phyloP scores from a whole-genome alignment of 2,113 vertebrate genomes.

The Propithecus coquereli region DNA sequence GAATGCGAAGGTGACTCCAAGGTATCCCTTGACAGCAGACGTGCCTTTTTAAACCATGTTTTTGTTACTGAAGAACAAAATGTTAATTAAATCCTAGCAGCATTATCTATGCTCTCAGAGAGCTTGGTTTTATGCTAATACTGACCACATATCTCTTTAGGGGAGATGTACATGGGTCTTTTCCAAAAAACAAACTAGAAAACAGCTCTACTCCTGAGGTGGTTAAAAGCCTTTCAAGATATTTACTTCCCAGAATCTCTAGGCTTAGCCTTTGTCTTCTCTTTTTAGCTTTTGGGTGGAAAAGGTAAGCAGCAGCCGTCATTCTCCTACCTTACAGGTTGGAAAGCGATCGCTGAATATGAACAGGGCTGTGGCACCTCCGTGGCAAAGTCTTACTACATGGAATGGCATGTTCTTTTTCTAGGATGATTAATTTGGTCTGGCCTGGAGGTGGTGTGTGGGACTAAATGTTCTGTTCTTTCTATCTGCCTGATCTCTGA shows the following conservation, averaged over 20 bases:
- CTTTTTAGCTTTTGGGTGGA: not conserved
- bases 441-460: not conserved
- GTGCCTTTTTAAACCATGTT: not conserved
- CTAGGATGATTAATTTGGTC: not conserved
- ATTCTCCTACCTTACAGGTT: accelerated
- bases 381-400: accelerated
- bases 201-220: not conserved
- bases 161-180: not conserved
- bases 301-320: accelerated
- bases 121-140: not conserved
- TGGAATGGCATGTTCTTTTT: not conserved
- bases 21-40: too few relatives aligned
- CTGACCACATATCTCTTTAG: not conserved
- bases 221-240: not conserved
- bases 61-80: not conserved
- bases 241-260: not conserved
- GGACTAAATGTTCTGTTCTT: not conserved
- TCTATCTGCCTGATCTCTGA: not conserved
- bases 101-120: accelerated
- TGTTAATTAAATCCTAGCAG: not conserved
- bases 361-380: not conserved
- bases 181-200: not conserved
- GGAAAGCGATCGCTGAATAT: not conserved
- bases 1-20: not conserved
- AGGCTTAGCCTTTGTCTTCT: not conserved